These are phyloP conservation scores for Daboia siamensis DNA, from an alignment of 2,113 vertebrate species.

Conservation along the genomic window DNA sequence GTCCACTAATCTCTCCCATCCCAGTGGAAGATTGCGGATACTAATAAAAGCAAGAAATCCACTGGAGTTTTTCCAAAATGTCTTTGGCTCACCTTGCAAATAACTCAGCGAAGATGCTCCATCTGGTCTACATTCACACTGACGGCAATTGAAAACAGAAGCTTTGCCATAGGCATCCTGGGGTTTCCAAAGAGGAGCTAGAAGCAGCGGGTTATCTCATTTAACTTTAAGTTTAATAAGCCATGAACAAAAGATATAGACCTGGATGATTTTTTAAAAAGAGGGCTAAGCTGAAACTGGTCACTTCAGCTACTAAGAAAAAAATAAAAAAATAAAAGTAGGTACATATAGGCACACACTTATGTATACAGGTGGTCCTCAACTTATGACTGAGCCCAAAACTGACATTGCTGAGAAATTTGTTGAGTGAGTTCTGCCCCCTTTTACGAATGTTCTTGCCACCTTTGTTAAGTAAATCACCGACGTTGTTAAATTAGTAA, in stretches of 20 bases:
- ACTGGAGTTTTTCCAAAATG: background rate
- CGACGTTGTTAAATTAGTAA: background rate
- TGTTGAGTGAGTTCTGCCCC: background rate
- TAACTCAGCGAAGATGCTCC: background rate
- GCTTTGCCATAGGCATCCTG: background rate
- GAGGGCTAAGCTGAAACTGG: background rate
- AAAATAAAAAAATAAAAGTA: conserved; percentile 18
- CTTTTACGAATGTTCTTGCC: background rate
- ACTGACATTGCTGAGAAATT: background rate
- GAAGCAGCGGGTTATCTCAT: background rate
- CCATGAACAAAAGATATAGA: background rate
- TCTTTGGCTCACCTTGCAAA: background rate
- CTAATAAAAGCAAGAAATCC: background rate
- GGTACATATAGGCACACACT: accelerated
- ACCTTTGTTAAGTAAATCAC: background rate
- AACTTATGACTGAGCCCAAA: background rate
- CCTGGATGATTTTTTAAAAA: background rate
- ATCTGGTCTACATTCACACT: background rate
- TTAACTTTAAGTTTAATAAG: background rate
- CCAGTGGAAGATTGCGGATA: background rate
- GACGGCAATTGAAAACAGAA: background rate
- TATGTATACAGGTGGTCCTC: background rate
- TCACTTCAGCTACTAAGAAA: conserved; percentile 20
- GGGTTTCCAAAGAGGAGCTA: background rate
- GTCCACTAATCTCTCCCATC: background rate